Base-by-base conservation (phyloP, 2,888 invertebrate species). In the Agrypnus murinus region DNA sequence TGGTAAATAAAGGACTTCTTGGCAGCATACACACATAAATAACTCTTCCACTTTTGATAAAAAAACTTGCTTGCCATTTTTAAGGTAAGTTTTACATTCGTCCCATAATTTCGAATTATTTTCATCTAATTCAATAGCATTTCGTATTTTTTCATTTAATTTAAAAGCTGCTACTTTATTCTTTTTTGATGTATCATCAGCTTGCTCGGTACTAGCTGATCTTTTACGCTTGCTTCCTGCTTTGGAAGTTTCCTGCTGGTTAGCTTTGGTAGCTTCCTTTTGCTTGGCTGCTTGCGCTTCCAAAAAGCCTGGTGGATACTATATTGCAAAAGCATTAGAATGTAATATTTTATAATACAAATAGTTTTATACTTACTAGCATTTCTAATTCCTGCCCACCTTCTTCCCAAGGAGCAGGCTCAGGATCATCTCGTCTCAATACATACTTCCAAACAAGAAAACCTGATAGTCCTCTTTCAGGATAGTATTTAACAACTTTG, bases 401-500 rank as follows among this genome's bases (percentile, higher is more conserved):
- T 32, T 88, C 80, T 45, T 93, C 92, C 95, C 95, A 95, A 0
- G 95, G 95, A 4, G 95, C 92, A 0, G 94, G 93, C 2, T 80
- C 85, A 0, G 92, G 90, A 84, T 96, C 95, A 82, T 95, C 95
- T 60, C 95, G 86, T 48, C 92, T 86, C 70, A 96, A 81, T 38
- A 92, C 81, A 82, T 93, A 96, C 69, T 93, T 90, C 95, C 95
- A 95, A 31, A 95, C 93, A 7, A 89, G 86, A 81, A 90, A 94
- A 0, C 95, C 95, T 1, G 94, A 92, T 78, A 92, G 88, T 0
- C 94, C 95, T 68, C 88, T 91, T 81, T 92, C 92, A 0, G 92
- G 92, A 85, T 92, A 95, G 81, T 95, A 95, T 78, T 92, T 94
- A 0, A 94, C 92, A 0, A 96, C 92, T 86, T 95, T 95, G 84